Percentiles rank a stretch among this genome's conserved stretches.
Evolutionary conservation across 2,113 vertebrate genomes (phyloP).

Genomic region (Petrocephalus zakoni): DNA sequence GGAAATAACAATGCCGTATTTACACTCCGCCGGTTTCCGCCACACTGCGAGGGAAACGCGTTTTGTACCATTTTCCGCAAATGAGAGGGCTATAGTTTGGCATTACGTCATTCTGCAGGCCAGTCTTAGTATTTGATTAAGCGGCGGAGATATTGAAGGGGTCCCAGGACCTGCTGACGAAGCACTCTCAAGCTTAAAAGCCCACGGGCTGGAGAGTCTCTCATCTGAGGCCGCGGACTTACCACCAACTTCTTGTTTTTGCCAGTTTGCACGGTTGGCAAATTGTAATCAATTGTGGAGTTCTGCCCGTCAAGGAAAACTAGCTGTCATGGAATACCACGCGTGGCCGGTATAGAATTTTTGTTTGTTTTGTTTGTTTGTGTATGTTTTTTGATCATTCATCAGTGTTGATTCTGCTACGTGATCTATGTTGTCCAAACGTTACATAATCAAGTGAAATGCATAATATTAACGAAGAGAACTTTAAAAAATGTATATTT

Average conservation of each 20-base stretch:
- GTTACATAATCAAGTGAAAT: not conserved
- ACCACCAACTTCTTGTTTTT: not conserved
- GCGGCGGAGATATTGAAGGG: slow-evolving; percentile 65
- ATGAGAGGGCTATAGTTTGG: slow-evolving; percentile 33
- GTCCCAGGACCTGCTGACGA: slow-evolving; percentile 68
- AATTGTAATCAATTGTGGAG: not conserved
- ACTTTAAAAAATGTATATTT: not conserved
- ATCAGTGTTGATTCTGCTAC: not conserved
- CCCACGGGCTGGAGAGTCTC: slow-evolving; percentile 38
- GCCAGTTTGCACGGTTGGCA: not conserved
- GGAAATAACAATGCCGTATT: not conserved
- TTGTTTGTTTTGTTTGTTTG: not conserved
- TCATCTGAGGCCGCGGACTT: slow-evolving; percentile 32
- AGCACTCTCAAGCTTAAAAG: slow-evolving; percentile 54
- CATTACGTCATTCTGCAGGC: slow-evolving; percentile 93
- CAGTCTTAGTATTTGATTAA: slow-evolving; percentile 77
- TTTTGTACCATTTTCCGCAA: slow-evolving; percentile 23
- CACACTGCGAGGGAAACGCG: not conserved
- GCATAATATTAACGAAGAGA: not conserved
- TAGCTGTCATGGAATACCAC: not conserved
- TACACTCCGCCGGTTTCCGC: not conserved
- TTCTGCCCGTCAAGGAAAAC: not conserved
- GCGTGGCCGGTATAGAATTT: not conserved
- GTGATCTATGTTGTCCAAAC: not conserved
- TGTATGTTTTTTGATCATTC: not conserved